Conservation (phyloP, 2,797 vertebrate species). For the Mus minutoides region DNA sequence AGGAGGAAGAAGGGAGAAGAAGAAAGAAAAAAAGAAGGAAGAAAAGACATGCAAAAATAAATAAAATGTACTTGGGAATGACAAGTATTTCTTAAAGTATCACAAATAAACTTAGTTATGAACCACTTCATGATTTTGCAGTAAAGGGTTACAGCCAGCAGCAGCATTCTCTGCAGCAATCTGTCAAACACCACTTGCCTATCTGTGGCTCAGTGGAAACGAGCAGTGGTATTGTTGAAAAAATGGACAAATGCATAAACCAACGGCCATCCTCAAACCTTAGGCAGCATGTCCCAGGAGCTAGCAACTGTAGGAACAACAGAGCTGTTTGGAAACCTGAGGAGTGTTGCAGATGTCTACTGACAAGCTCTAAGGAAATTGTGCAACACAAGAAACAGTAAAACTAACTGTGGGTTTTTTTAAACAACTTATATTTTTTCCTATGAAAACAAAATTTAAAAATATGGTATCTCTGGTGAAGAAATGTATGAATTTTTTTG, state of each 20-base stretch:
- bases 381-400: neutral
- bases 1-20: too few relatives aligned
- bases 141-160: neutral
- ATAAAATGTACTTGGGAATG: neutral
- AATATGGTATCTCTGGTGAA: neutral
- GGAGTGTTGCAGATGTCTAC: neutral
- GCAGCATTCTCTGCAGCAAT: neutral
- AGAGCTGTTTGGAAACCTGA: neutral
- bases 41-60: neutral
- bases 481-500: neutral
- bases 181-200: neutral
- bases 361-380: neutral
- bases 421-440: neutral
- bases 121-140: neutral
- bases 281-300: neutral
- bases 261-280: neutral
- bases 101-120: neutral
- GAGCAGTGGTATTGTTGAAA: neutral
- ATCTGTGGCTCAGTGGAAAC: neutral
- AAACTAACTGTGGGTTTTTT: neutral
- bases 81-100: neutral
- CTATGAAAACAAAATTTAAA: neutral
- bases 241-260: neutral
- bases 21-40: neutral
- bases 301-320: neutral